These are phyloP conservation scores for Clarias pachynema DNA, from an alignment of 2,797 vertebrate species.

Conservation along the genomic window DNA sequence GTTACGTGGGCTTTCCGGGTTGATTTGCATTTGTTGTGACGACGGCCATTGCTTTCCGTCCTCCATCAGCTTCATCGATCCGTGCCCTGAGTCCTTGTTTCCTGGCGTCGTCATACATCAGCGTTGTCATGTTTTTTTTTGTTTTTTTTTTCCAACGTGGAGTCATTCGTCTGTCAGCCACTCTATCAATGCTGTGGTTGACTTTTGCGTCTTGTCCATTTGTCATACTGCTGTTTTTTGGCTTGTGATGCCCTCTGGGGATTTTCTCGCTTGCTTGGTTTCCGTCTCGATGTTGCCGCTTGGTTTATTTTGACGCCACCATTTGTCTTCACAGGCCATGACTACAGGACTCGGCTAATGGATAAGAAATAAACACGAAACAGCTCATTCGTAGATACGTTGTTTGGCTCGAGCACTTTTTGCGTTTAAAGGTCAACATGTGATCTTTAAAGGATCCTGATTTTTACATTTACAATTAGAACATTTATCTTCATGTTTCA, in stretches of 20 bases:
- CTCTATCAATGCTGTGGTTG: constrained; percentile 35
- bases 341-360: neutral
- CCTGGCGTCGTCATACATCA: constrained; percentile 9
- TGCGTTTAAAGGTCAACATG: neutral
- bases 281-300: constrained; percentile 32
- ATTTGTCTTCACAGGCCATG: constrained; percentile 32
- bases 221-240: constrained; percentile 38
- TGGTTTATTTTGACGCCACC: constrained; percentile 37
- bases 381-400: neutral
- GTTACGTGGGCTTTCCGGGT: neutral
- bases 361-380: constrained; percentile 13
- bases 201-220: constrained; percentile 39
- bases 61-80: constrained; percentile 33
- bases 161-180: constrained; percentile 38
- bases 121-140: constrained; percentile 25
- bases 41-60: neutral
- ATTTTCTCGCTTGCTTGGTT: constrained; percentile 15
- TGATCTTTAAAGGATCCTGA: neutral
- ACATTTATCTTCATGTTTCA: neutral
- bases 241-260: neutral
- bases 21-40: constrained; percentile 11
- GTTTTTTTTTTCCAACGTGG: neutral
- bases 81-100: neutral
- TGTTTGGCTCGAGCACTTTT: neutral
- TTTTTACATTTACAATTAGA: neutral